These are phyloP conservation scores for Acleris sparsana DNA, from an alignment of 2,888 invertebrate species.

Conservation along the genomic window DNA sequence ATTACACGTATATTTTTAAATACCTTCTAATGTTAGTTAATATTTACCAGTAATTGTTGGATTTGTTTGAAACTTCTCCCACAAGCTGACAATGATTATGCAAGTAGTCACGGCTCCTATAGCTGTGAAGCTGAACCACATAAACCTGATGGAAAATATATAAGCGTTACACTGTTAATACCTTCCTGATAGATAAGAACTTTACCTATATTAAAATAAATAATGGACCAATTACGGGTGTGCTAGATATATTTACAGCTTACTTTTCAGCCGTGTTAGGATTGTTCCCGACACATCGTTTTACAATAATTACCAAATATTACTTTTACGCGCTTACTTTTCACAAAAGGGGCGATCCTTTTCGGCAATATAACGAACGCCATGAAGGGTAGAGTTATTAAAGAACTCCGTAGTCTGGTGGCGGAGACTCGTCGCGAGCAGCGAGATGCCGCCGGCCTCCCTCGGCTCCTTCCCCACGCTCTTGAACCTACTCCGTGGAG, in stretches of 20 bases:
- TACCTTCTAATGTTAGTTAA: too few relatives aligned
- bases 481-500: slow-evolving; percentile 46
- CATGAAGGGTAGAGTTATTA: slow-evolving; percentile 90
- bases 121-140: slow-evolving; percentile 91
- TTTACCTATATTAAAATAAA: too few relatives aligned
- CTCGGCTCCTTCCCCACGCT: slow-evolving; percentile 44
- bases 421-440: slow-evolving; percentile 85
- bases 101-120: slow-evolving; percentile 88
- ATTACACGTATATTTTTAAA: too few relatives aligned
- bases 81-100: slow-evolving; percentile 89
- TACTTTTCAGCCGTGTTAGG: too few relatives aligned
- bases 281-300: too few relatives aligned
- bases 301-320: not conserved
- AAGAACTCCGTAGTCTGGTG: slow-evolving; percentile 90
- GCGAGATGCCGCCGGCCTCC: slow-evolving; percentile 59
- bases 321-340: slow-evolving; percentile 82
- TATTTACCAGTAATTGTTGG: slow-evolving; percentile 89
- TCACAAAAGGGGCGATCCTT: slow-evolving; percentile 89
- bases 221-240: too few relatives aligned
- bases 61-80: slow-evolving; percentile 93
- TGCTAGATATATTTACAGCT: too few relatives aligned
- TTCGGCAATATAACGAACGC: slow-evolving; percentile 91
- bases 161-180: not conserved
- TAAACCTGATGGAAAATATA: slow-evolving; percentile 80
- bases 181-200: too few relatives aligned